Conservation (phyloP, 2,797 vertebrate species). For the Leptodactylus fallax region DNA sequence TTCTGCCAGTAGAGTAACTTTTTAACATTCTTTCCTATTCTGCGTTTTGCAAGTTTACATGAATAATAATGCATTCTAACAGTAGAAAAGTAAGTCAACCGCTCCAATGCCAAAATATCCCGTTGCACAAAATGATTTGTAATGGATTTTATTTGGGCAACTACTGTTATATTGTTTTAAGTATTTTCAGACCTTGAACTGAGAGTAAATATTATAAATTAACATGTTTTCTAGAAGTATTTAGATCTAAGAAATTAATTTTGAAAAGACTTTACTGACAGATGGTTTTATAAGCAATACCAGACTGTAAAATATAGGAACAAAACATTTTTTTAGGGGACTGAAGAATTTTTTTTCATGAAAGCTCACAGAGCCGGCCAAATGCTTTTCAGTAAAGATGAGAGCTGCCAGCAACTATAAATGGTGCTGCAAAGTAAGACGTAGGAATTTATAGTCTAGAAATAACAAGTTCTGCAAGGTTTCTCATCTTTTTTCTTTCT, state of each 20-base stretch:
- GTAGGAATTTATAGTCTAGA: constrained; percentile 43
- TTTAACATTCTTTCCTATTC: not conserved
- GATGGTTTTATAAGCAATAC: constrained; percentile 55
- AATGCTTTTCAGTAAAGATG: constrained; percentile 58
- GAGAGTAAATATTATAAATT: constrained; percentile 41
- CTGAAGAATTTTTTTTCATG: constrained; percentile 33
- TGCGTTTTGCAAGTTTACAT: not conserved
- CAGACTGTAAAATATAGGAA: constrained; percentile 57
- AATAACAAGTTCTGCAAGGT: constrained; percentile 4
- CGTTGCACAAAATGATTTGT: constrained; percentile 39
- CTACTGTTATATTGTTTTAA: constrained; percentile 44
- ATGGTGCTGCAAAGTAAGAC: constrained; percentile 41
- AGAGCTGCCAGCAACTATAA: constrained; percentile 50
- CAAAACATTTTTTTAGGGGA: constrained; percentile 34
- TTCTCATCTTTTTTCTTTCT: not conserved
- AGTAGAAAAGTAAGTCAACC: not conserved
- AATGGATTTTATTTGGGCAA: constrained; percentile 51
- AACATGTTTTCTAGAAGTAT: constrained; percentile 53
- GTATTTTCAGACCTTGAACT: constrained; percentile 17
- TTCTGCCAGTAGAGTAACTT: not conserved
- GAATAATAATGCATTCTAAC: constrained; percentile 29
- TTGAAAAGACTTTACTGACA: constrained; percentile 56
- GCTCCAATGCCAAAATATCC: constrained; percentile 42
- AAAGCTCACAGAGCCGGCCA: constrained; percentile 44
- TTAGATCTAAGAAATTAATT: constrained; percentile 58